Base-by-base conservation (phyloP, 2,797 vertebrate species). In the Hippocampus kuda region DNA sequence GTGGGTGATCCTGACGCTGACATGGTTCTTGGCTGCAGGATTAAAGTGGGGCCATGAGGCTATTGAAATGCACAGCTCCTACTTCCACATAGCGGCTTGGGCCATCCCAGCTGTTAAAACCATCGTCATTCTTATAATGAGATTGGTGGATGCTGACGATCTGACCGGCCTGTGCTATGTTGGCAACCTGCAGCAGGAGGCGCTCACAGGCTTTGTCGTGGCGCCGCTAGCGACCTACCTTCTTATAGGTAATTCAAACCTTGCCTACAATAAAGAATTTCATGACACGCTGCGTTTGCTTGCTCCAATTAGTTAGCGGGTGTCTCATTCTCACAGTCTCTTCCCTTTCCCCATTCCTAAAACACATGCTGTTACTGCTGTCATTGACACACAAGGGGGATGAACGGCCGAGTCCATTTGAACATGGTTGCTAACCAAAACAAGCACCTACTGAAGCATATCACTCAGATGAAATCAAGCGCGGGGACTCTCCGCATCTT, bases 81-180 rank as follows among this genome's bases (percentile, higher is more conserved):
- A 99, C 82, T 99, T 99, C 88, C 97, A 99, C 80, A 97, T 99
- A 0, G 96, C 95, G 0, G 97, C 97, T n/a, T 99, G 97, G 97
- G 97, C 96, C 62, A 99, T 99, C 83, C 97, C 97, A 0, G 97
- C 96, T 0, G 92, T 98, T 69, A 99, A 99, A 89, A 98, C 97
- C 80, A 99, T 99, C 0, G 97, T 98, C 72, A 96, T 99, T 77
- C 90, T 99, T 76, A 96, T 99, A 68, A 98, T 99, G 97, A 91
- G 97, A 62, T 88, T 99, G 2, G 97, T 99, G 67, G 96, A 99
- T 0, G 95, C 96, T 0, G 96, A 98, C 0, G 97, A 98, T 81
- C 89, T 98, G 71, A 96, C 96, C 0, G 96, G 97, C 6, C 90
- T 99, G 65, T 99, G 97, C 80, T 99, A 98, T 0, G 96, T 98